Evolutionary conservation across 2,888 invertebrate species (phyloP), one percentile per base, ranked within the genome.

Genomic region (Drosophila cognata): DNA sequence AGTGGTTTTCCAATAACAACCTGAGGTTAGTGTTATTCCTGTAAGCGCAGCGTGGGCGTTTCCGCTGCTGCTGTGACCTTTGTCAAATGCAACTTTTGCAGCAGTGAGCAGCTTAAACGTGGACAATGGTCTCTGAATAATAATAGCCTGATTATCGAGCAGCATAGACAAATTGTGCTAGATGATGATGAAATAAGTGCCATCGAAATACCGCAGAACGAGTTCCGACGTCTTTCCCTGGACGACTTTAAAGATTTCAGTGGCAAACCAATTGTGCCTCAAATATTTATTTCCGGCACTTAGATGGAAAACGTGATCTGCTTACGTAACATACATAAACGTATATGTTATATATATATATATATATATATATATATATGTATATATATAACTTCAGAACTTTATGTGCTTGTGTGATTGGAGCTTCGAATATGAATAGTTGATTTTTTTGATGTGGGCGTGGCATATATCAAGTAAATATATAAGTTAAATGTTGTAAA

Each of bases 201-300:
- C 21, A 57, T 31, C 29, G 16, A 16, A 31, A 41, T 7, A 3
- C 16, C 21, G 29, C 13, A 3, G 18, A 21, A 43, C n/a, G 10
- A 43, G 43, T 16, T 57, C 11, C 31, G 31, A 11, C 16, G 5
- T 31, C 43, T 31, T 29, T 31, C 11, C 21, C 10, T n/a, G 1
- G 6, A 3, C 16, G 57, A n/a, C 21, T 31, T 46, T 31, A 10
- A 57, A 21, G 31, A 31, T 58, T 61, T 61, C 11, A 21, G 18
- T 52, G 29, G 43, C 46, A 79, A 71, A 59, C 61, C 76, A 90
- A 89, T 90, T 89, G 89, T 60, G 75, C 58, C 56, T 87, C 76
- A 86, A 90, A 90, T 90, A 89, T 86, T 90, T 86, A 86, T 86
- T 74, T 70, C 70, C 55, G 62, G 69, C 71, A 71, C 50, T 87